Percentiles rank a stretch among this genome's conserved stretches.
Evolutionary conservation across 2,888 invertebrate genomes (phyloP).

Genomic region (Phortica magna): DNA sequence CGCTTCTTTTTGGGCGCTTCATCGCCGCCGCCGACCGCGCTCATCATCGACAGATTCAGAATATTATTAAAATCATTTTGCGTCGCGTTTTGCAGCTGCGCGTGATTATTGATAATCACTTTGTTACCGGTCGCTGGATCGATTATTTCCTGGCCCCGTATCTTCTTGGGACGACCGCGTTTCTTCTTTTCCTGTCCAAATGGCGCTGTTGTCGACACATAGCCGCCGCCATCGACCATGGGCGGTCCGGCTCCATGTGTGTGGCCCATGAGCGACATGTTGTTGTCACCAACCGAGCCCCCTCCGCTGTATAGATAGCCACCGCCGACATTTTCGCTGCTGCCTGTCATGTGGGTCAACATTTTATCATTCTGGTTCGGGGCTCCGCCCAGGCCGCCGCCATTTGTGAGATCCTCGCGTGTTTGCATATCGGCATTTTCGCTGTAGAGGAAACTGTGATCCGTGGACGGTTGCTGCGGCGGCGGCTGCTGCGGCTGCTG

Average conservation of each 20-base stretch:
- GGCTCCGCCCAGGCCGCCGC: background rate
- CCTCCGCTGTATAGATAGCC: background rate
- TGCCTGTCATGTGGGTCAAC: conserved; percentile 38
- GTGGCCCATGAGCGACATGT: conserved; percentile 36
- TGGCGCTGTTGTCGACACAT: conserved; percentile 42
- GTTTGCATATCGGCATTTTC: background rate
- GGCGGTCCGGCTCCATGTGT: conserved; percentile 38
- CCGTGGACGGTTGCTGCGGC: conserved; percentile 5
- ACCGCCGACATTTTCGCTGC: background rate
- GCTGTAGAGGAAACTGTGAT: background rate
- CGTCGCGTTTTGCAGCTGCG: conserved; percentile 79
- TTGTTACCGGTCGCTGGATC: conserved; percentile 81
- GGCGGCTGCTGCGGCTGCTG: conserved; percentile 25
- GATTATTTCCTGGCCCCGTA: conserved; percentile 76
- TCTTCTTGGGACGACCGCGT: conserved; percentile 92
- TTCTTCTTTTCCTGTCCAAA: conserved; percentile 87
- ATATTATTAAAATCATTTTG: conserved; percentile 77
- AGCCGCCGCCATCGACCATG: conserved; percentile 23
- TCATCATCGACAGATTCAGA: conserved; percentile 69
- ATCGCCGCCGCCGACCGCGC: conserved; percentile 67
- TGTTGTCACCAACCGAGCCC: conserved; percentile 26
- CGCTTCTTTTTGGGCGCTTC: conserved; percentile 91
- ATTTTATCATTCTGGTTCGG: conserved; percentile 47
- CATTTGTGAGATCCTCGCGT: background rate
- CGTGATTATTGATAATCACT: conserved; percentile 47